Conservation (phyloP, 1,140 invertebrate species). For the Lasioglossum albipes region DNA sequence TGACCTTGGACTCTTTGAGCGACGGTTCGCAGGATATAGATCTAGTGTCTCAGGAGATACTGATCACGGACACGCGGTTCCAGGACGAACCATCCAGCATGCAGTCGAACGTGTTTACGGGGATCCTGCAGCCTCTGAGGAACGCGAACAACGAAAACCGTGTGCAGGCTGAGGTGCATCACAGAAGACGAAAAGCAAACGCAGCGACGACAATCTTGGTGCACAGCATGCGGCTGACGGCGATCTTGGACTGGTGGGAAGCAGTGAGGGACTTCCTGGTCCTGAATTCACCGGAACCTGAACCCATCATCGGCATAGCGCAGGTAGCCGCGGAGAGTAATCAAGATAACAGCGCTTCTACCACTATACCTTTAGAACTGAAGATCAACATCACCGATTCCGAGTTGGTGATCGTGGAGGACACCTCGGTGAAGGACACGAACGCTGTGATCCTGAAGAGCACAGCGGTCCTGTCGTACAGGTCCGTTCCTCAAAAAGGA, state of each 20-base stretch:
- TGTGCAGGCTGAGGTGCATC: constrained; percentile 92
- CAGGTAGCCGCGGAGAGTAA: constrained; percentile 36
- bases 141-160: constrained; percentile 79
- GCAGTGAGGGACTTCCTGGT: constrained; percentile 90
- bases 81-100: constrained; percentile 85
- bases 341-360: constrained; percentile 32
- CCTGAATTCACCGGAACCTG: constrained; percentile 73
- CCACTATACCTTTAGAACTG: constrained; percentile 85
- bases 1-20: constrained; percentile 91
- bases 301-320: constrained; percentile 53
- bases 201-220: constrained; percentile 93
- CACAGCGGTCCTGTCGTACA: constrained; percentile 92
- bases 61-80: constrained; percentile 91
- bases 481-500: constrained; percentile 82
- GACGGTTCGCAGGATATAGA: constrained; percentile 95
- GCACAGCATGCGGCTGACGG: constrained; percentile 97
- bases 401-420: constrained; percentile 95
- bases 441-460: constrained; percentile 97
- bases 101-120: constrained; percentile 92
- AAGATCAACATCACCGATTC: constrained; percentile 97
- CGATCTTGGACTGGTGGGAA: constrained; percentile 96
- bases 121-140: constrained; percentile 91
- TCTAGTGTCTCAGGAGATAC: constrained; percentile 94
- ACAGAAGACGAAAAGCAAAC: constrained; percentile 84
- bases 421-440: constrained; percentile 91